phyloP scores from a whole-genome alignment of 64 coral and sea anemone species.

The Pocillopora damicornis region DNA sequence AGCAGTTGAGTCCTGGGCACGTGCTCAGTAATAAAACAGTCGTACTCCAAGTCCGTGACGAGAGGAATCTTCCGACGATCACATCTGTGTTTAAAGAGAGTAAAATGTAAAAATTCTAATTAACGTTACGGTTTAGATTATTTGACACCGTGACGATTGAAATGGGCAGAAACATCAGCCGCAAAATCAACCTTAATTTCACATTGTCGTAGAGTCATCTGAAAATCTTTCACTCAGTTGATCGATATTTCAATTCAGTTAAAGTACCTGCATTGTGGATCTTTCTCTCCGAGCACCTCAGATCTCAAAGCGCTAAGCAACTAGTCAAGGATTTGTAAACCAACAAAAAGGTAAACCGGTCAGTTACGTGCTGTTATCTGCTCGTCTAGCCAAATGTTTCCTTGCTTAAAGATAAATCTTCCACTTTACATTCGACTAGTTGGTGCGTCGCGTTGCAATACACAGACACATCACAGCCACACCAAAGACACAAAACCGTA shows the following conservation, averaged over 20 bases:
- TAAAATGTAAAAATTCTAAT: neutral
- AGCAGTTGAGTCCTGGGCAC: constrained; percentile 86
- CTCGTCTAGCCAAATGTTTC: no score
- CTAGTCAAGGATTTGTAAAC: constrained; percentile 15
- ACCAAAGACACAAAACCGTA: no score
- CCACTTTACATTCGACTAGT: no score
- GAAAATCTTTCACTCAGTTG: neutral
- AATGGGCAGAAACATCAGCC: no score
- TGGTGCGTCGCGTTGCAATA: no score
- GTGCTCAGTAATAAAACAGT: constrained; percentile 81
- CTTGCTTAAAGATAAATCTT: no score
- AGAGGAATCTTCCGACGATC: constrained; percentile 83
- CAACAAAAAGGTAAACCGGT: neutral
- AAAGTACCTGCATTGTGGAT: constrained; percentile 82
- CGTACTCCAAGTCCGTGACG: constrained; percentile 90
- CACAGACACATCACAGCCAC: no score
- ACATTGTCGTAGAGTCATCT: neutral
- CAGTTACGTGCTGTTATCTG: no score
- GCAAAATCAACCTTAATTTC: no score
- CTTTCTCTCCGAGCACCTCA: constrained; percentile 60
- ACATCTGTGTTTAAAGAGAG: constrained; percentile 50
- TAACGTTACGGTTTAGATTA: neutral
- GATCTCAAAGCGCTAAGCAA: constrained; percentile 70
- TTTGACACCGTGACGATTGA: neutral
- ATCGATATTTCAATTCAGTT: no score